phyloP scores from a whole-genome alignment of 2,888 invertebrate genomes.

The Andrena fulva region DNA sequence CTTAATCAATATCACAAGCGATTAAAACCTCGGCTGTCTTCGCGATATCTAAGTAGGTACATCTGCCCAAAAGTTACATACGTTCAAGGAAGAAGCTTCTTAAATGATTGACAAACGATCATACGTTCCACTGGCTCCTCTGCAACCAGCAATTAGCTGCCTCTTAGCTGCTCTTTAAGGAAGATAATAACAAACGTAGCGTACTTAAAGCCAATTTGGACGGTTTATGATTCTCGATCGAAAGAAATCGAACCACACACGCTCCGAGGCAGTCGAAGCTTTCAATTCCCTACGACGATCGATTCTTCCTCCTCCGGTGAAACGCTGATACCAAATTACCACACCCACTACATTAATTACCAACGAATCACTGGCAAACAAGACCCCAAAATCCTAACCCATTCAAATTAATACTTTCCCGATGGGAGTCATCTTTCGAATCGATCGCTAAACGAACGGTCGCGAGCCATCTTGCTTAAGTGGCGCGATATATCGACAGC shows the following conservation, averaged over 20 bases:
- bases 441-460: conserved; percentile 10
- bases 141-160: conserved; percentile 45
- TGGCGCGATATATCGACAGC: conserved; percentile 18
- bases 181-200: conserved; percentile 43
- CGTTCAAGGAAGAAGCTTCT: conserved; percentile 22
- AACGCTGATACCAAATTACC: neutral
- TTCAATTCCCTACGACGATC: neutral
- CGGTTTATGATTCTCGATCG: conserved; percentile 46
- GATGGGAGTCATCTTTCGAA: neutral
- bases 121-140: conserved; percentile 39
- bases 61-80: neutral
- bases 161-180: conserved; percentile 15
- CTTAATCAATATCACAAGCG: neutral
- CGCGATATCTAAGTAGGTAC: neutral
- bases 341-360: neutral
- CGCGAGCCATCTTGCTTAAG: conserved; percentile 2
- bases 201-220: conserved; percentile 44
- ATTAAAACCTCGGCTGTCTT: neutral
- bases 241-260: conserved; percentile 36
- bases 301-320: neutral
- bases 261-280: conserved; percentile 3
- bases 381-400: neutral
- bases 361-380: neutral
- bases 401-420: neutral
- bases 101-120: conserved; percentile 40